Evolutionary conservation across 2,888 invertebrate genomes (phyloP).

Genomic region (Athalia cordata): DNA sequence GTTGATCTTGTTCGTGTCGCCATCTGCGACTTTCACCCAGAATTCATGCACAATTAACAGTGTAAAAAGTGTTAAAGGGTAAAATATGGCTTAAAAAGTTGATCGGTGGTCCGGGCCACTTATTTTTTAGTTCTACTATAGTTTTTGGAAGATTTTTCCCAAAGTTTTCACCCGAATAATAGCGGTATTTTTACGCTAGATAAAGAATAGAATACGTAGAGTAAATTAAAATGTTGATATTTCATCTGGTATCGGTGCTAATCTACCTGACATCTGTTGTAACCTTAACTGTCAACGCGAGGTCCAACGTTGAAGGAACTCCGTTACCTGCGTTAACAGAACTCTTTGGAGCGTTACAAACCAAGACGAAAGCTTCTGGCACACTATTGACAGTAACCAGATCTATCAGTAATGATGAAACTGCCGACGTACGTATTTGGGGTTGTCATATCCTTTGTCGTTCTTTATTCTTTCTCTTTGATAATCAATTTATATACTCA

Average conservation of each 20-base stretch:
- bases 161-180: neutral
- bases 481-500: neutral
- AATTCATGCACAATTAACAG: no score
- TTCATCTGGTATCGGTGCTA: slow-evolving; percentile 5
- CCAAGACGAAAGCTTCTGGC: neutral
- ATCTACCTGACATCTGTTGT: slow-evolving; percentile 55
- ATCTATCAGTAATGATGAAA: neutral
- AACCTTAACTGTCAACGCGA: slow-evolving; percentile 58
- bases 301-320: slow-evolving; percentile 50
- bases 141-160: slow-evolving; percentile 31
- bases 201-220: neutral
- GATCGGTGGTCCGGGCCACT: slow-evolving; percentile 40
- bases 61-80: neutral
- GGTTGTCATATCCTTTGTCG: neutral
- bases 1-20: no score
- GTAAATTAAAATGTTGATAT: slow-evolving; percentile 23
- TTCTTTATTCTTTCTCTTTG: no score
- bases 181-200: slow-evolving; percentile 49
- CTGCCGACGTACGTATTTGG: slow-evolving; percentile 8
- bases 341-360: slow-evolving; percentile 4
- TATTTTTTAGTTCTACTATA: slow-evolving; percentile 47
- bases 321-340: slow-evolving; percentile 7
- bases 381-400: neutral
- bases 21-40: no score
- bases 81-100: slow-evolving; percentile 40